Percentiles rank a stretch among this genome's conserved stretches.
These are phyloP conservation scores for Petromus typicus DNA, from an alignment of 2,113 vertebrate genomes.

Conservation along the genomic window DNA sequence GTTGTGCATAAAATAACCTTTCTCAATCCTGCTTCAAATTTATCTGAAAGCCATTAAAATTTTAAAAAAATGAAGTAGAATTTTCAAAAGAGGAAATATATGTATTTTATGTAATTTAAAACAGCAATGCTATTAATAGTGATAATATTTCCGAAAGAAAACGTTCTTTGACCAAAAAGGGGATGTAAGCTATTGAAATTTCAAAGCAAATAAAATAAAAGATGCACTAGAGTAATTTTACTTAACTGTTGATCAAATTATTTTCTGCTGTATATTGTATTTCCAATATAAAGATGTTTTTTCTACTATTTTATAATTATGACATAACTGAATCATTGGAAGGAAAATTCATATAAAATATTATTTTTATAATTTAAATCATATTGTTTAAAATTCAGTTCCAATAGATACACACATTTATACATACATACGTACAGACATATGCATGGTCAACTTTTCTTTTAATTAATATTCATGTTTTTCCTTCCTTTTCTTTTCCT, in stretches of 20 bases:
- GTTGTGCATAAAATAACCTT: conserved; percentile 67
- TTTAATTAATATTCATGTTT: neutral
- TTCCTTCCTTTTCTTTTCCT: too few species aligned
- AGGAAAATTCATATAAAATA: neutral
- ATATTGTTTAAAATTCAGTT: neutral
- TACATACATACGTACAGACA: neutral
- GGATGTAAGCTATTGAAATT: neutral
- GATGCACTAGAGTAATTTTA: neutral
- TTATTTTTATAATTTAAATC: neutral
- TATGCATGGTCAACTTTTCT: neutral
- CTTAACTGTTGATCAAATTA: neutral
- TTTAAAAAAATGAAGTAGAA: conserved; percentile 45
- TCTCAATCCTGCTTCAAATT: conserved; percentile 68
- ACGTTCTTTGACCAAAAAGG: neutral
- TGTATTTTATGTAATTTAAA: neutral
- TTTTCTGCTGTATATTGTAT: neutral
- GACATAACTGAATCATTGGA: neutral
- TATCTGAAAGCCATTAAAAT: conserved; percentile 47
- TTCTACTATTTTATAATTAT: neutral
- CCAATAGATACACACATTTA: neutral
- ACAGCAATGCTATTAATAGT: neutral
- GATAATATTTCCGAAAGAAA: neutral
- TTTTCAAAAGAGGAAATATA: neutral
- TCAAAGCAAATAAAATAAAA: neutral
- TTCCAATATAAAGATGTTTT: neutral